These are phyloP conservation scores for Wiebesia pumilae DNA, from an alignment of 1,140 invertebrate species.

Conservation along the genomic window DNA sequence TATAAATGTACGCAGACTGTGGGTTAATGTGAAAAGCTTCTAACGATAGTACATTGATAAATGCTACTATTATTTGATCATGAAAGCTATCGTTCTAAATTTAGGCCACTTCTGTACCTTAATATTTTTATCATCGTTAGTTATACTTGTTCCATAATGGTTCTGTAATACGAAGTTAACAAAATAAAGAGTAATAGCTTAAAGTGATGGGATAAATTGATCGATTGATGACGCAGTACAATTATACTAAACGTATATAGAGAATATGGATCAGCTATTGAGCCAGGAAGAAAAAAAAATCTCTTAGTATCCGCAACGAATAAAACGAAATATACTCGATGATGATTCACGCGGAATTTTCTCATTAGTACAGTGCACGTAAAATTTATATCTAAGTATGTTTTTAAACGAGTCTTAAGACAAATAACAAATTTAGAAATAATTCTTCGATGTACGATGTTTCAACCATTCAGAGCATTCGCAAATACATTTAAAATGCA, in stretches of 20 bases:
- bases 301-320: neutral
- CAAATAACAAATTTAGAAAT: neutral
- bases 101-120: neutral
- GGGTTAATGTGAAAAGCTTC: neutral
- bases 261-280: neutral
- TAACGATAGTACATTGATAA: neutral
- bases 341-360: neutral
- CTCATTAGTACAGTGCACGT: slow-evolving; percentile 2
- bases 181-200: neutral
- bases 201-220: neutral
- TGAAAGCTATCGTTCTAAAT: neutral
- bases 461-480: neutral
- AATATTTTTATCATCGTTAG: neutral
- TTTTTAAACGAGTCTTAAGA: neutral
- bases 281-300: neutral
- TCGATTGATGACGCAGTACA: neutral
- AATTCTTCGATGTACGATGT: neutral
- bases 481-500: neutral
- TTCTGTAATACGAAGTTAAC: neutral
- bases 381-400: neutral
- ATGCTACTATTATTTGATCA: neutral
- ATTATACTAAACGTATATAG: neutral
- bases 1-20: neutral
- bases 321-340: neutral
- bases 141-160: neutral